Conservation (phyloP, 2,888 invertebrate genomes). For the Itoplectis maculator region DNA sequence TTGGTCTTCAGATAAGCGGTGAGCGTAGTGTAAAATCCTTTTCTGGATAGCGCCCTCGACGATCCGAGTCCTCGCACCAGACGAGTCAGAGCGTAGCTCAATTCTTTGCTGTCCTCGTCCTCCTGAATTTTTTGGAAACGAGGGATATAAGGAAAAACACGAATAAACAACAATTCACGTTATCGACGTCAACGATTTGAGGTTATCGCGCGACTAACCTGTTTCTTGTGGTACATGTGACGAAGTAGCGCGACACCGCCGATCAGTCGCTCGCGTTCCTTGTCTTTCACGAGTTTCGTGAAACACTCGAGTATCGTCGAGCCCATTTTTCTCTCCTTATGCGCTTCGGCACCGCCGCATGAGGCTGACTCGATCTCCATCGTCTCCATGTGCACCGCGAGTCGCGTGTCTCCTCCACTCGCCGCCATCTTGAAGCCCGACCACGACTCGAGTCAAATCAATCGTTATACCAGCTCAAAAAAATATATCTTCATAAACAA, state of each 20-base stretch:
- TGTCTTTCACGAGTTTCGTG: conserved; percentile 82
- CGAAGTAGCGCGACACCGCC: conserved; percentile 83
- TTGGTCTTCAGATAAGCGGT: conserved; percentile 87
- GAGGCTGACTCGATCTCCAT: conserved; percentile 68
- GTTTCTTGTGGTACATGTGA: conserved; percentile 81
- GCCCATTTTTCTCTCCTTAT: conserved; percentile 77
- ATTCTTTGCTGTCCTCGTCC: conserved; percentile 85
- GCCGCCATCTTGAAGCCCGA: conserved; percentile 34
- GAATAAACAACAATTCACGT: conserved; percentile 23
- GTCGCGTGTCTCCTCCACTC: conserved; percentile 28
- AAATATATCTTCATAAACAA: background rate
- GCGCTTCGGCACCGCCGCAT: conserved; percentile 63
- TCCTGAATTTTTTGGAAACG: conserved; percentile 85
- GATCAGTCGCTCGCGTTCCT: conserved; percentile 83
- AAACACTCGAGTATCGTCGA: conserved; percentile 85
- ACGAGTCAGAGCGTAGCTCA: conserved; percentile 89
- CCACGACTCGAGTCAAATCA: conserved; percentile 30
- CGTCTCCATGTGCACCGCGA: conserved; percentile 68
- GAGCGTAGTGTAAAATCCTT: conserved; percentile 90
- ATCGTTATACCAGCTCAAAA: background rate
- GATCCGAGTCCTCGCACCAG: conserved; percentile 91
- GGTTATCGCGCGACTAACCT: conserved; percentile 81
- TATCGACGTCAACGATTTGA: conserved; percentile 61
- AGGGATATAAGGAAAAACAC: background rate
- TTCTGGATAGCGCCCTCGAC: conserved; percentile 87